These are phyloP conservation scores for Stenchaetothrips biformis DNA, from an alignment of 2,888 invertebrate genomes.

Conservation along the genomic window DNA sequence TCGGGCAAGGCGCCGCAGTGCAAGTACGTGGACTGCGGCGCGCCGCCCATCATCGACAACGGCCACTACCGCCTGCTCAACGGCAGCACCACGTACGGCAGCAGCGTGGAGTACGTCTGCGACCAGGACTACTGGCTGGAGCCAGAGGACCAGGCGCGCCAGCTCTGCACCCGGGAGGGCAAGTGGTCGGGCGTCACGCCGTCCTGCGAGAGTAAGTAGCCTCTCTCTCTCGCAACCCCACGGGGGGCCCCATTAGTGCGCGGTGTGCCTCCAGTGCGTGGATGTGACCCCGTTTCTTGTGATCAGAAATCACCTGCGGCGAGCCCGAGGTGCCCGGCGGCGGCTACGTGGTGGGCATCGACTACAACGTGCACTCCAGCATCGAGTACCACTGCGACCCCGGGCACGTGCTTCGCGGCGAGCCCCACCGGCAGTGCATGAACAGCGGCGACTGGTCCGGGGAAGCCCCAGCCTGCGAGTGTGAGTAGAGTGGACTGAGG, in stretches of 20 bases:
- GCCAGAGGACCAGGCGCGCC: conserved; percentile 57
- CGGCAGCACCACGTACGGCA: conserved; percentile 75
- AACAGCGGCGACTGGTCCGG: conserved; percentile 80
- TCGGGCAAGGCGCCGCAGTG: conserved; percentile 73
- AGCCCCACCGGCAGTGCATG: conserved; percentile 63
- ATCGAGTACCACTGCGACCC: conserved; percentile 85
- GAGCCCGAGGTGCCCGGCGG: conserved; percentile 82
- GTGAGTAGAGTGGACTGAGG: conserved; percentile 53
- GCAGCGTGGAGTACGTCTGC: conserved; percentile 73
- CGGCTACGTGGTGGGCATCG: conserved; percentile 82
- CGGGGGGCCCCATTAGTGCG: too few relatives aligned
- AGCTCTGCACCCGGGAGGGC: conserved; percentile 74
- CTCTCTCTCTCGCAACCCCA: neutral
- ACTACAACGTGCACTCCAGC: conserved; percentile 80
- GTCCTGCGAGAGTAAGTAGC: conserved; percentile 70
- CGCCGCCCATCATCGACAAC: conserved; percentile 72
- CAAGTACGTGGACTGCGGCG: conserved; percentile 81
- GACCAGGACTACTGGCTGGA: conserved; percentile 77
- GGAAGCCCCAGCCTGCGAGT: conserved; percentile 75
- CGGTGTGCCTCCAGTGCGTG: neutral
- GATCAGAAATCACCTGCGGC: conserved; percentile 75
- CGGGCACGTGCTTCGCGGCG: conserved; percentile 74
- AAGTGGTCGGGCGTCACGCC: conserved; percentile 84
- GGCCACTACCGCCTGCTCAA: conserved; percentile 68
- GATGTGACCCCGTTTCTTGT: conserved; percentile 30